Percentiles rank a stretch among this genome's conserved stretches.
Evolutionary conservation across 2,113 vertebrate species (phyloP).

Genomic region (Siniperca knerii): DNA sequence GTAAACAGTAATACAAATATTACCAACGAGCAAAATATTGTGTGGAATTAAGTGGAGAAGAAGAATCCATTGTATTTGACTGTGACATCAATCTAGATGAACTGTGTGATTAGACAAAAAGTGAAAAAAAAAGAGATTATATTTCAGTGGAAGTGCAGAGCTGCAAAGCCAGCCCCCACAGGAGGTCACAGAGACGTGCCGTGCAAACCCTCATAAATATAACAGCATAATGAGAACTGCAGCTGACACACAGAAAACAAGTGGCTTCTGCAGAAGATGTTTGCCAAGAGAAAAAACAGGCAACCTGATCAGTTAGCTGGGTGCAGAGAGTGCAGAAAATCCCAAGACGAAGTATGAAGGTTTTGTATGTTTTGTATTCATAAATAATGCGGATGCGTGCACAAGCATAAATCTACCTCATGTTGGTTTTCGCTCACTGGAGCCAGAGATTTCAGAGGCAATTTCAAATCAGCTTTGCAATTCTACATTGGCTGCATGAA

Average conservation of each 20-base stretch:
- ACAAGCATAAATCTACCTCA: conserved; percentile 20
- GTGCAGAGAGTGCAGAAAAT: conserved; percentile 19
- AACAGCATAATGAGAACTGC: conserved; percentile 32
- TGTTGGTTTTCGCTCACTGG: conserved; percentile 7
- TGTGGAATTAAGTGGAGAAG: neutral
- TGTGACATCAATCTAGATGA: conserved; percentile 4
- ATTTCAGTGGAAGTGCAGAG: neutral
- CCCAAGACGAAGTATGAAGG: conserved; percentile 1
- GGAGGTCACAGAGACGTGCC: conserved; percentile 15
- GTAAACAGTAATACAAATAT: neutral
- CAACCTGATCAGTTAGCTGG: conserved; percentile 7
- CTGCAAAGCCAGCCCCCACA: neutral
- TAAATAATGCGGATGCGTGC: conserved; percentile 28
- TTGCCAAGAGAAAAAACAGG: conserved; percentile 23
- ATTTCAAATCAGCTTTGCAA: conserved; percentile 33
- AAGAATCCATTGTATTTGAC: neutral
- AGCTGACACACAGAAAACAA: conserved; percentile 27
- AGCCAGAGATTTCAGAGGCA: conserved; percentile 22
- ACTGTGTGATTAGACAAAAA: neutral
- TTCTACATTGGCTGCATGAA: neutral
- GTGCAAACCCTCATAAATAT: conserved; percentile 5
- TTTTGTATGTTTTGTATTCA: conserved; percentile 12
- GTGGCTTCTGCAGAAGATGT: conserved; percentile 14
- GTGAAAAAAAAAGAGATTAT: neutral
- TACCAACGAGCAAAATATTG: neutral